phyloP scores from a whole-genome alignment of 1,140 invertebrate species.

The Procambarus clarkii region DNA sequence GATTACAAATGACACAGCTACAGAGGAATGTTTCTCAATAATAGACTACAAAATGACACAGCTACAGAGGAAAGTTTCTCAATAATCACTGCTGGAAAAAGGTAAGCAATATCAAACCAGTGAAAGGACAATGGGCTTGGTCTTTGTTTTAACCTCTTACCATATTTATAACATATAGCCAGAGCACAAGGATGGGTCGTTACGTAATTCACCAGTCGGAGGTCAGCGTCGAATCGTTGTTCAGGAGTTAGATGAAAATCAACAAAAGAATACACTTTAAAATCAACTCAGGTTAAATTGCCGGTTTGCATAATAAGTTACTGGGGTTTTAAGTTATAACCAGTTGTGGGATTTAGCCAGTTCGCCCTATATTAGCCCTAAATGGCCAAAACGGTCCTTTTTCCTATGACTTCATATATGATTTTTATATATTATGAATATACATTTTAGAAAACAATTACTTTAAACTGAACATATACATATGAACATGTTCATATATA shows the following conservation, averaged over 20 bases:
- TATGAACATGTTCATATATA: no score
- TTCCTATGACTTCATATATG: no score
- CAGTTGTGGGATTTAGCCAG: no score
- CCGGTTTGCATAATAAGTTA: not conserved
- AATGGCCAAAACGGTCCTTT: no score
- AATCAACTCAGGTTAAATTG: constrained; percentile 1
- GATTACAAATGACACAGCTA: not conserved
- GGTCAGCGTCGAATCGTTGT: not conserved
- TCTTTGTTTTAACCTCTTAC: constrained; percentile 16
- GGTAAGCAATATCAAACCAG: not conserved
- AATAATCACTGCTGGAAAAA: not conserved
- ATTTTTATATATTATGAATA: no score
- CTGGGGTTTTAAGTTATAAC: not conserved
- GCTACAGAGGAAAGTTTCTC: not conserved
- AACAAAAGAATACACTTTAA: constrained; percentile 11
- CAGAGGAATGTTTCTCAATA: not conserved
- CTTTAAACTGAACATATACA: no score
- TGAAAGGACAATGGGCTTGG: not conserved
- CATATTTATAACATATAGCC: constrained; percentile 22
- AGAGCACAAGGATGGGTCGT: constrained; percentile 22
- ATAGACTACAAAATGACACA: not conserved
- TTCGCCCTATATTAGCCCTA: no score
- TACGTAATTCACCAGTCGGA: constrained; percentile 24
- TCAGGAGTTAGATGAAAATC: constrained; percentile 17
- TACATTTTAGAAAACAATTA: no score